Conservation (phyloP, 2,888 invertebrate genomes). For the Drosophila prolongata region DNA sequence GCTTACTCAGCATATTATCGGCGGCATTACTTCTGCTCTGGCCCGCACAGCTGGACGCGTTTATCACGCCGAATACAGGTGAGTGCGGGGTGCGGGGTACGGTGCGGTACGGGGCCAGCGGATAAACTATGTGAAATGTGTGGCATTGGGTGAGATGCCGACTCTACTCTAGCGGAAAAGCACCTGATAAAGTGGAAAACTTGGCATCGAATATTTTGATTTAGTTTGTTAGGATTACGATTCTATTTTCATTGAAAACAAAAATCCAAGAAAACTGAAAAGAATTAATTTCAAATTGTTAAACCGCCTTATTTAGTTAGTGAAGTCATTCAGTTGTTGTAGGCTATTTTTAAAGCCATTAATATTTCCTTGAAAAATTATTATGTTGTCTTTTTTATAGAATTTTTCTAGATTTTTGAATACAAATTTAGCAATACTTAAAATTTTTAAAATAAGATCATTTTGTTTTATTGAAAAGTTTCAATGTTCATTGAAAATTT, state of each 20-base stretch:
- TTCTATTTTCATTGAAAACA: no score
- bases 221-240: neutral
- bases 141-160: conserved; percentile 10
- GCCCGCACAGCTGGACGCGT: conserved; percentile 81
- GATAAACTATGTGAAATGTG: conserved; percentile 37
- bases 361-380: no score
- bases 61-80: conserved; percentile 80
- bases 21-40: conserved; percentile 63
- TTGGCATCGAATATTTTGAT: neutral
- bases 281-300: neutral
- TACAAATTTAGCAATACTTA: no score
- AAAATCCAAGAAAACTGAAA: neutral
- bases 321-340: no score
- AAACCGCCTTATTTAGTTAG: no score
- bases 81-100: conserved; percentile 26
- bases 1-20: conserved; percentile 69
- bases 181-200: conserved; percentile 9
- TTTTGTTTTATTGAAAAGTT: no score
- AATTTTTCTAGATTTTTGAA: no score
- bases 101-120: conserved; percentile 19
- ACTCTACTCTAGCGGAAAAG: conserved; percentile 1
- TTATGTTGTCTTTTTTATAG: no score
- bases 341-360: no score
- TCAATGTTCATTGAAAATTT: no score
- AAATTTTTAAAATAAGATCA: no score